Evolutionary conservation across 2,113 vertebrate genomes (phyloP).

Genomic region (Patagioenas fasciata): DNA sequence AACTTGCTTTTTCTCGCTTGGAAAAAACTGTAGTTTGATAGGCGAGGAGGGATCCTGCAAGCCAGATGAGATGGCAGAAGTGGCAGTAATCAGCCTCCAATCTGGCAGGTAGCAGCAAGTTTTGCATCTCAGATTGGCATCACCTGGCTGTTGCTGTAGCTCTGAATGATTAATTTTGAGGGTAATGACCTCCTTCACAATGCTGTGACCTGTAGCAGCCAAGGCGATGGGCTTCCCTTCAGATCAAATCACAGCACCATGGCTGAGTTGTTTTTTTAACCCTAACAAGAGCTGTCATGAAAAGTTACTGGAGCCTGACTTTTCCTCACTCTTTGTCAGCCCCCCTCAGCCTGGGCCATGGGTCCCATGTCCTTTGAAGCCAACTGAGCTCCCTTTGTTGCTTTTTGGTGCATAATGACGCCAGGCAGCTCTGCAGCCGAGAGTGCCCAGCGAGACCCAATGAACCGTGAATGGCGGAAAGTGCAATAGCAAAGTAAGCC

Average conservation of each 20-base stretch:
- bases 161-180: conserved; percentile 25
- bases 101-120: background rate
- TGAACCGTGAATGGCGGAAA: background rate
- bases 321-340: conserved; percentile 78
- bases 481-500: background rate
- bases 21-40: background rate
- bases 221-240: conserved; percentile 50
- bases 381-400: conserved; percentile 78
- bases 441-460: conserved; percentile 60
- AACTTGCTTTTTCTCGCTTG: background rate
- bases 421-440: conserved; percentile 60
- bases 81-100: background rate
- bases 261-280: conserved; percentile 83
- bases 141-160: background rate
- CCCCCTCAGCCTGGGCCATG: conserved; percentile 70
- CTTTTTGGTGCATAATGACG: conserved; percentile 75
- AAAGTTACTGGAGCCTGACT: conserved; percentile 85
- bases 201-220: background rate
- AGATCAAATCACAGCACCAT: conserved; percentile 72
- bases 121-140: background rate
- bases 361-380: conserved; percentile 77
- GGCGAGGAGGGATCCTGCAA: background rate
- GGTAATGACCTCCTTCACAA: background rate
- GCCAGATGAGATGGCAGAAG: background rate
- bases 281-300: conserved; percentile 84